These are phyloP conservation scores for Malthinus flaveolus DNA, from an alignment of 2,888 invertebrate species.

Conservation along the genomic window DNA sequence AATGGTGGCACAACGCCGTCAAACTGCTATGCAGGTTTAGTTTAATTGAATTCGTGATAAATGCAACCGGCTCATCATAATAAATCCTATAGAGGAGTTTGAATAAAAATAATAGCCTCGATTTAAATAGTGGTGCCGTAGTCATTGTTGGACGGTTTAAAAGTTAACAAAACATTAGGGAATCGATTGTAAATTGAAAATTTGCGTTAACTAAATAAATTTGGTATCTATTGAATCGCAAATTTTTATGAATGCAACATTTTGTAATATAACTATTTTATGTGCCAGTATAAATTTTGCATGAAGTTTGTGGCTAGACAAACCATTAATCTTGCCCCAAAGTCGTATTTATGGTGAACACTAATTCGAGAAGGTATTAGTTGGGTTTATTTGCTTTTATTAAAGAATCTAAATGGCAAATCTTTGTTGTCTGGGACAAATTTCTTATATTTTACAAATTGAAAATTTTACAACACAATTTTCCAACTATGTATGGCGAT, in stretches of 20 bases:
- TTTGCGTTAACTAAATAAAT: conserved; percentile 21
- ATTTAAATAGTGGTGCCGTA: conserved; percentile 27
- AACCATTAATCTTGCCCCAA: conserved; percentile 14
- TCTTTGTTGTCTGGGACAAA: no score
- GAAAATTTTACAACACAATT: no score
- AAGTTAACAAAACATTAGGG: conserved; percentile 31
- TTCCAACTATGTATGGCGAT: no score
- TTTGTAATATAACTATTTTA: conserved; percentile 10
- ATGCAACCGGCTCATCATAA: conserved; percentile 32
- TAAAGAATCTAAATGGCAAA: conserved; percentile 5
- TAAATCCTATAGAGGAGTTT: conserved; percentile 31
- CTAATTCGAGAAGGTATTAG: conserved; percentile 6
- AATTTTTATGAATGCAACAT: conserved; percentile 16
- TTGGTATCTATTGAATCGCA: conserved; percentile 18
- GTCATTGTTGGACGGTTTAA: conserved; percentile 31
- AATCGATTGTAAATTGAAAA: conserved; percentile 19
- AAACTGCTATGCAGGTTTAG: conserved; percentile 21
- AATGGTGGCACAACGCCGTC: conserved; percentile 18
- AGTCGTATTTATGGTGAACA: conserved; percentile 12
- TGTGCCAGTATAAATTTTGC: conserved; percentile 17
- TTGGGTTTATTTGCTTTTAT: conserved; percentile 5
- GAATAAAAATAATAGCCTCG: conserved; percentile 27
- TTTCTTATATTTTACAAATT: no score
- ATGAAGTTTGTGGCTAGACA: conserved; percentile 14
- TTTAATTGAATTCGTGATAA: conserved; percentile 27